Evolutionary conservation across 2,797 vertebrate species (phyloP), one percentile per base, ranked within the genome.

Genomic region (Esox lucius): DNA sequence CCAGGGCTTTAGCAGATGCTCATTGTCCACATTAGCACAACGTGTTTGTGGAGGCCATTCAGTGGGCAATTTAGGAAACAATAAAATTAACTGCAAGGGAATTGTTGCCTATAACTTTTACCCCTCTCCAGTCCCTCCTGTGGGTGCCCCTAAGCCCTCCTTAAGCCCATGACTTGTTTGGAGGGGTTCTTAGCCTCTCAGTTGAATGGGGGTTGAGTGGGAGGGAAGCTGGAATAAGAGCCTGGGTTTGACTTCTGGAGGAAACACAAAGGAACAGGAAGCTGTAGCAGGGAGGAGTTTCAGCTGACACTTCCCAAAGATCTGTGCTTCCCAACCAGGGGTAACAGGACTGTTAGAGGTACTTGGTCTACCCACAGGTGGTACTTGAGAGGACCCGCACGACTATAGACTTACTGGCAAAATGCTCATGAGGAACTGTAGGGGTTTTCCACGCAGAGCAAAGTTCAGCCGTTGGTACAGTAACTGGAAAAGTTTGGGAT

Each of bases 21-120:
- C 78, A 80, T 87, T 84, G 80, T 75, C 75, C 86, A 90, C 88
- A 90, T 93, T 94, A 91, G 89, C 82, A 80, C 88, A 86, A 91
- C 88, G 81, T 90, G 84, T 90, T 90, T 88, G 81, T 89, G 88
- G 91, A 91, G 87, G 80, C 71, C 81, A 85, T 89, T 92, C 87
- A 90, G 73, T 71, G 75, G 80, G 82, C 84, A 86, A 92, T 91
- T 92, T 83, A 92, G 88, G 86, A 91, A 93, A 94, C 93, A 95
- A 92, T 92, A 88, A 92, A 89, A 88, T 87, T 80, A 94, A 90
- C 81, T 91, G 86, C 87, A 91, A 91, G 88, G 87, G 85, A 91
- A 90, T 91, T 85, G 88, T 80, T 86, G 84, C 81, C 83, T 71
- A 73, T 79, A 85, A 87, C 85, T 88, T 92, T 85, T 88, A 80